Percentiles rank a stretch among this genome's conserved stretches.
Evolutionary conservation across 2,888 invertebrate genomes (phyloP).

Genomic region (Atherix ibis): DNA sequence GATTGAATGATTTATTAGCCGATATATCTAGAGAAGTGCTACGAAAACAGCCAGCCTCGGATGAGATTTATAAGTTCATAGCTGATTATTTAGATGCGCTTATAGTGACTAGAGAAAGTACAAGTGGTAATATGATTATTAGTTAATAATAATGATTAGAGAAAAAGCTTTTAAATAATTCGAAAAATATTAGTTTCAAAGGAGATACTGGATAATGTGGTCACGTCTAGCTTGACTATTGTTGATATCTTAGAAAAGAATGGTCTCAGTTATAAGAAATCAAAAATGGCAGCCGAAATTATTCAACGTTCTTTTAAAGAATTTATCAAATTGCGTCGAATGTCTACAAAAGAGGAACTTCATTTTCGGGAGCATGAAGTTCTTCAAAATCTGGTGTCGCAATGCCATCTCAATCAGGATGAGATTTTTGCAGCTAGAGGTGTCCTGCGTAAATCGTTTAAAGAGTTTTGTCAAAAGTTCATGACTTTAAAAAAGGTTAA

Average conservation of each 20-base stretch:
- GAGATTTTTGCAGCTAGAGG: conserved; percentile 22
- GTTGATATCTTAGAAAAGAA: conserved; percentile 22
- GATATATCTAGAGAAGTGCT: conserved; percentile 62
- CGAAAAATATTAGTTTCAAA: conserved; percentile 18
- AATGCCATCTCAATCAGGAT: conserved; percentile 22
- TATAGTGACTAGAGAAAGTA: too few relatives aligned
- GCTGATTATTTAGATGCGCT: conserved; percentile 52
- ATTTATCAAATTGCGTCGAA: conserved; percentile 11
- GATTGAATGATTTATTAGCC: conserved; percentile 49
- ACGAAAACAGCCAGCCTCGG: conserved; percentile 41
- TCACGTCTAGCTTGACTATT: conserved; percentile 15
- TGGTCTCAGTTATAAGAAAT: conserved; percentile 20
- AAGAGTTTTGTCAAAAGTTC: conserved; percentile 24
- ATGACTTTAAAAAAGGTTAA: too few relatives aligned
- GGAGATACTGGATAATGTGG: conserved; percentile 21
- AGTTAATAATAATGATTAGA: background rate
- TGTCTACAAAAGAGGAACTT: conserved; percentile 11
- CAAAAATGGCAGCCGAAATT: conserved; percentile 18
- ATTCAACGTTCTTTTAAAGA: conserved; percentile 24
- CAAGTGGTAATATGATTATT: too few relatives aligned
- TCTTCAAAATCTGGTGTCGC: conserved; percentile 22
- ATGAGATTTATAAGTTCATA: conserved; percentile 46
- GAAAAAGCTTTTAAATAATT: background rate
- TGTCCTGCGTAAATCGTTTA: conserved; percentile 24
- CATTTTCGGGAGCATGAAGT: conserved; percentile 22